Conservation (phyloP, 1,140 invertebrate genomes). For the Halotydeus destructor region DNA sequence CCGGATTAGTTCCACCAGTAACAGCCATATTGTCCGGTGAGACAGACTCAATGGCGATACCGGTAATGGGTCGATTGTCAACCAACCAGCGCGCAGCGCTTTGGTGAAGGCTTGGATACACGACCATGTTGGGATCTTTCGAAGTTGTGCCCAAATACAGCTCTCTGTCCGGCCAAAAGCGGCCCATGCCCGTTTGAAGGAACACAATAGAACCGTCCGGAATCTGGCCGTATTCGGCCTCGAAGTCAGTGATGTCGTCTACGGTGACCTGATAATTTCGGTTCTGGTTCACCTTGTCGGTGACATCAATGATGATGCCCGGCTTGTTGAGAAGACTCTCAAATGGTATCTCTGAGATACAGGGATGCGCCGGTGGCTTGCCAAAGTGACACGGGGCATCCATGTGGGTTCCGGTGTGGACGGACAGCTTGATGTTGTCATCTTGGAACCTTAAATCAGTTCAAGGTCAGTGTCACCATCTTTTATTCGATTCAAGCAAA, state of each 20-base stretch:
- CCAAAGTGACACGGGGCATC: conserved; percentile 43
- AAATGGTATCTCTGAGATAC: conserved; percentile 36
- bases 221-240: conserved; percentile 26
- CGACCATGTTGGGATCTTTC: conserved; percentile 4
- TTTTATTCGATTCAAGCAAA: too few relatives aligned
- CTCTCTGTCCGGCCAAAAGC: conserved; percentile 19
- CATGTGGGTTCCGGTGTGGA: conserved; percentile 20
- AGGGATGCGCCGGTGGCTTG: conserved; percentile 28
- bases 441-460: background rate
- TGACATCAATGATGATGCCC: conserved; percentile 34
- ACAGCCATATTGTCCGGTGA: conserved; percentile 34
- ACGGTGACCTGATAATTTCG: conserved; percentile 14
- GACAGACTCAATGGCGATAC: conserved; percentile 40
- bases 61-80: conserved; percentile 28
- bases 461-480: too few relatives aligned
- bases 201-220: conserved; percentile 26
- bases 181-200: conserved; percentile 33
- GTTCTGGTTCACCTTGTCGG: conserved; percentile 18
- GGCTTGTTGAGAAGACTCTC: conserved; percentile 32
- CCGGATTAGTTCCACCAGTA: background rate
- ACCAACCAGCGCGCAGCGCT: conserved; percentile 36
- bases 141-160: conserved; percentile 16
- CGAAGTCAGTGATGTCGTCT: conserved; percentile 24
- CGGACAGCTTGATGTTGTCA: background rate
- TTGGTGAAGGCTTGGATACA: conserved; percentile 29